Percentiles rank a stretch among this genome's conserved stretches.
phyloP scores from a whole-genome alignment of 2,888 invertebrate species.

The Tuta absoluta region DNA sequence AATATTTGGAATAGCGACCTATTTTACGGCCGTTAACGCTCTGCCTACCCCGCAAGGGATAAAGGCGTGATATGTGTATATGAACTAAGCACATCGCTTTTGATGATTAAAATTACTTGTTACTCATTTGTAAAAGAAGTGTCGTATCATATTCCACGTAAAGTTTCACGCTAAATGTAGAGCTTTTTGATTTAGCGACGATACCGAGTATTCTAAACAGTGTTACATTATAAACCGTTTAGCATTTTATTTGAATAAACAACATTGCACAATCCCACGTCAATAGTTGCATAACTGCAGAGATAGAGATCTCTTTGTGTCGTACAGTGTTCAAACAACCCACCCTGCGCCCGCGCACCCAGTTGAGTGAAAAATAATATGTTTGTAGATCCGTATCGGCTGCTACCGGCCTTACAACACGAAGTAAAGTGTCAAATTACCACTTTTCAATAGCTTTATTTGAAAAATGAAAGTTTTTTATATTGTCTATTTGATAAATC shows the following conservation, averaged over 20 bases:
- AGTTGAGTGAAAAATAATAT: slow-evolving; percentile 77
- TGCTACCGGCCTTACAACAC: slow-evolving; percentile 48
- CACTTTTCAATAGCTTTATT: slow-evolving; percentile 41
- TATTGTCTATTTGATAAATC: slow-evolving; percentile 28
- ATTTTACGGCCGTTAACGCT: no score
- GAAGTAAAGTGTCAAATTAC: slow-evolving; percentile 52
- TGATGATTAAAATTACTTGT: no score
- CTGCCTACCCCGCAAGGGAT: no score
- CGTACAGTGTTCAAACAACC: slow-evolving; percentile 20
- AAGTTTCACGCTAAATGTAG: slow-evolving; percentile 6
- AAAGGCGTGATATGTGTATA: no score
- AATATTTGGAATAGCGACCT: no score
- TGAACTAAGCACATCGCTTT: no score
- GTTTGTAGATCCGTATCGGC: slow-evolving; percentile 67
- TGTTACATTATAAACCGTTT: slow-evolving; percentile 21
- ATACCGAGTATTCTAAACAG: slow-evolving; percentile 1
- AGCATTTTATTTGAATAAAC: slow-evolving; percentile 15
- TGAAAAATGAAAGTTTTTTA: slow-evolving; percentile 26
- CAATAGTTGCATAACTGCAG: slow-evolving; percentile 52
- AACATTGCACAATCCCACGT: slow-evolving; percentile 46
- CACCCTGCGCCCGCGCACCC: slow-evolving; percentile 37
- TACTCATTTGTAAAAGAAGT: neutral
- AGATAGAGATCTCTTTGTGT: slow-evolving; percentile 48
- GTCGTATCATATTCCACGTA: neutral
- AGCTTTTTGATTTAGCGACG: neutral